phyloP scores from a whole-genome alignment of 1,140 invertebrate species.

The Leptinotarsa defecta region DNA sequence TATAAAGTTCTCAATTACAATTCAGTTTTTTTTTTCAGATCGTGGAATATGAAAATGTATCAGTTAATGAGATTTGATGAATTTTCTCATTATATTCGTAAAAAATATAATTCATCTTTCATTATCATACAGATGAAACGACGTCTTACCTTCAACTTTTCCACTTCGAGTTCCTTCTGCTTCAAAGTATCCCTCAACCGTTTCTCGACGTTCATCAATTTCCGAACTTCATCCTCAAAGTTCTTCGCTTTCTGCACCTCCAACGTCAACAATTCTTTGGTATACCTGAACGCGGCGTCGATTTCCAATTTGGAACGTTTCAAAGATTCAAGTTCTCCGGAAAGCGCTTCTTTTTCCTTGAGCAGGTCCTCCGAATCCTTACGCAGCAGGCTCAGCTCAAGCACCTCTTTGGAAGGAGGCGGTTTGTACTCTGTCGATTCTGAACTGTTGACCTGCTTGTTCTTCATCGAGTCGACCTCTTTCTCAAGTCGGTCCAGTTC shows the following conservation, averaged over 20 bases:
- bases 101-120: no score
- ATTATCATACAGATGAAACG: no score
- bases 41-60: no score
- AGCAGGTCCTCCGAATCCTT: constrained; percentile 60
- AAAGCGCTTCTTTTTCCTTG: constrained; percentile 57
- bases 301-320: constrained; percentile 37
- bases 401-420: constrained; percentile 51
- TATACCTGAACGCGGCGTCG: constrained; percentile 57
- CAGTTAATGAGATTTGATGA: no score
- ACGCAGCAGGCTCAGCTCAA: constrained; percentile 57
- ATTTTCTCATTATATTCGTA: no score
- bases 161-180: constrained; percentile 58
- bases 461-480: constrained; percentile 55
- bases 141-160: constrained; percentile 34
- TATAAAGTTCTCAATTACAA: no score
- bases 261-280: constrained; percentile 62
- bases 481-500: constrained; percentile 61
- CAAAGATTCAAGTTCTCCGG: constrained; percentile 36
- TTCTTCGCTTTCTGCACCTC: constrained; percentile 61
- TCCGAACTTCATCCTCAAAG: constrained; percentile 57
- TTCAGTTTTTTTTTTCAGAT: no score
- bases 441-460: constrained; percentile 32
- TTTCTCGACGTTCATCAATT: constrained; percentile 51
- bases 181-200: constrained; percentile 52
- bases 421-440: constrained; percentile 50